Conservation (phyloP, 2,113 vertebrate species). For the Scytalopus superciliaris region DNA sequence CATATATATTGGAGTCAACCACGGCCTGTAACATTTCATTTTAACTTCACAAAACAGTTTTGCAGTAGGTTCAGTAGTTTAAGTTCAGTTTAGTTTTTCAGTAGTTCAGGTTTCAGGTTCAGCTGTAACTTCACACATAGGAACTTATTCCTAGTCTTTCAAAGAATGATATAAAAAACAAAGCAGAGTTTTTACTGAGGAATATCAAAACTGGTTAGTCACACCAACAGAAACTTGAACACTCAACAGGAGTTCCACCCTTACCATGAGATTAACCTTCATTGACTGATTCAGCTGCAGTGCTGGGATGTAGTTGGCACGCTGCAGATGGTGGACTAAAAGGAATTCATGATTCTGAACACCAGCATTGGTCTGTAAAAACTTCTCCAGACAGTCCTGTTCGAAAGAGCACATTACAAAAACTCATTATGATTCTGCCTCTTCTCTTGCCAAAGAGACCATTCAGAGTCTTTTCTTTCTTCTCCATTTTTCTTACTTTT, state of each 20-base stretch:
- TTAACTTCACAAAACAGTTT: neutral
- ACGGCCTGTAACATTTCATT: neutral
- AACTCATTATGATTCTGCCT: neutral
- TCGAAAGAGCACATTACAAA: neutral
- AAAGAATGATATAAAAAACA: neutral
- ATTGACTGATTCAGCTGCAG: slow-evolving; percentile 88
- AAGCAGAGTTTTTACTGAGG: neutral
- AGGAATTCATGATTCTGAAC: slow-evolving; percentile 88
- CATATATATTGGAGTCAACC: neutral
- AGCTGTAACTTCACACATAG: neutral
- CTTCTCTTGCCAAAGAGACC: neutral
- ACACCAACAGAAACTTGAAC: neutral
- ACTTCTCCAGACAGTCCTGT: slow-evolving; percentile 89
- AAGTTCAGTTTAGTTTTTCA: neutral
- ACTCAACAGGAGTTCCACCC: neutral
- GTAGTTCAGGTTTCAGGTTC: neutral
- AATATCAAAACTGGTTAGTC: neutral
- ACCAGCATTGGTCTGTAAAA: slow-evolving; percentile 81
- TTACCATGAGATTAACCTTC: slow-evolving; percentile 76
- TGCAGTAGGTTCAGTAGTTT: neutral
- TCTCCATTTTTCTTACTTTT: slow-evolving; percentile 77
- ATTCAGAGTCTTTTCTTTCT: neutral
- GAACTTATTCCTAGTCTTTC: neutral
- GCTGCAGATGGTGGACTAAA: slow-evolving; percentile 90
- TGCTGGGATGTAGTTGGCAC: slow-evolving; percentile 89